Conservation (phyloP, 2,888 invertebrate genomes). For the Drosophila incognita region DNA sequence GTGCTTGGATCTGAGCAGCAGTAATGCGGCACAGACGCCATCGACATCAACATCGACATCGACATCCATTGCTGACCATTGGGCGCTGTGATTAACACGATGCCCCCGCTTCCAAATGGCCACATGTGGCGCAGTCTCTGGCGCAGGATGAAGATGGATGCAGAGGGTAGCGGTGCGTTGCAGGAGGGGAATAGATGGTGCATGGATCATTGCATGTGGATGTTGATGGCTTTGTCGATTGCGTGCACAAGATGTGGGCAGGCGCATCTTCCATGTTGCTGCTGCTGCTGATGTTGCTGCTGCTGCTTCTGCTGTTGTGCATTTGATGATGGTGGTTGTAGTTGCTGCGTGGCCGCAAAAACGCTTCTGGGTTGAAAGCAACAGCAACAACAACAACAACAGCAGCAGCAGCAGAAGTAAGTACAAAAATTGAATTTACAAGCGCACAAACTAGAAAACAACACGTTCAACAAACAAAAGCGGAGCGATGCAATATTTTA, state of each 20-base stretch:
- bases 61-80: conserved; percentile 41
- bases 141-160: background rate
- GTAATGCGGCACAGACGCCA: conserved; percentile 23
- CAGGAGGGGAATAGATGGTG: conserved; percentile 2
- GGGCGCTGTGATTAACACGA: conserved; percentile 56
- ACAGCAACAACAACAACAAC: conserved; percentile 33
- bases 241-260: conserved; percentile 71
- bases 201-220: conserved; percentile 57
- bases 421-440: conserved; percentile 59
- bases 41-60: conserved; percentile 10
- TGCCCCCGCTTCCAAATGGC: conserved; percentile 47
- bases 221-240: conserved; percentile 65
- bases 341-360: conserved; percentile 58
- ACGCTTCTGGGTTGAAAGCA: conserved; percentile 72
- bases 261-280: conserved; percentile 32
- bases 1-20: conserved; percentile 27
- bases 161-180: background rate
- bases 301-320: conserved; percentile 34
- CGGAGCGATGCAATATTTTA: conserved; percentile 64
- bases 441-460: conserved; percentile 77
- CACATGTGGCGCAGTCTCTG: conserved; percentile 61
- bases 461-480: conserved; percentile 66
- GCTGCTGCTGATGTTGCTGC: conserved; percentile 1
- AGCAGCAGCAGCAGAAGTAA: conserved; percentile 16
- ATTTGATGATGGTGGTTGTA: conserved; percentile 51